Conservation (phyloP, 2,113 vertebrate genomes). For the Climacteris rufus region DNA sequence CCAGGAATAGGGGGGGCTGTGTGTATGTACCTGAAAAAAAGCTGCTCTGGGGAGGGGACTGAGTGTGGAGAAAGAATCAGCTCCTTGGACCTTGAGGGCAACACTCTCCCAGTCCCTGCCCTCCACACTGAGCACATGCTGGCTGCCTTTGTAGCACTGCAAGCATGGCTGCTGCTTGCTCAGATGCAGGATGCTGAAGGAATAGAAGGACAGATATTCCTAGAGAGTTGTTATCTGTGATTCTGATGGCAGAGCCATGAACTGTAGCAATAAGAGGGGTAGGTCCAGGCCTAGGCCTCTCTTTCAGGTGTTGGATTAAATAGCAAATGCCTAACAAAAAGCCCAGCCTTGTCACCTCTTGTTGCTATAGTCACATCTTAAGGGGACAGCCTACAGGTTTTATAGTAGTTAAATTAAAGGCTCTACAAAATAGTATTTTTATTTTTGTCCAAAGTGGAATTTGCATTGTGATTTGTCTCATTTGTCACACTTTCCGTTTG, state of each 20-base stretch:
- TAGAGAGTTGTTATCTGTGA: background rate
- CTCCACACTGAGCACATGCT: background rate
- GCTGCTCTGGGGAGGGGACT: background rate
- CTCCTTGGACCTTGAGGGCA: background rate
- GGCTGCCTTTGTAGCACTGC: background rate
- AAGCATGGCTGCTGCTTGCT: background rate
- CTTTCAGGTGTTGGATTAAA: background rate
- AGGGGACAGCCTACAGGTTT: background rate
- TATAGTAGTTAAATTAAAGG: background rate
- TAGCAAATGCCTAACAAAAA: background rate
- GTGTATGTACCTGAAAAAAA: rapidly evolving
- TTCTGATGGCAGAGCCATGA: background rate
- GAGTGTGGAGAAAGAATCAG: background rate
- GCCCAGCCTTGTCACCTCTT: background rate
- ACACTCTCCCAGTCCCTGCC: rapidly evolving
- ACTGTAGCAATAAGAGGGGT: background rate
- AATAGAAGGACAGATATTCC: background rate
- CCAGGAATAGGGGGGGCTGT: rapidly evolving
- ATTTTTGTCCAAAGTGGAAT: background rate
- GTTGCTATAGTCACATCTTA: background rate
- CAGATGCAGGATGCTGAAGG: background rate
- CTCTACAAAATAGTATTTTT: background rate
- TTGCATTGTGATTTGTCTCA: background rate
- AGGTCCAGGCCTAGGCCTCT: background rate
- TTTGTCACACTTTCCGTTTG: background rate